Base-by-base conservation (phyloP, 2,797 vertebrate species). In the Sebastes jordani region DNA sequence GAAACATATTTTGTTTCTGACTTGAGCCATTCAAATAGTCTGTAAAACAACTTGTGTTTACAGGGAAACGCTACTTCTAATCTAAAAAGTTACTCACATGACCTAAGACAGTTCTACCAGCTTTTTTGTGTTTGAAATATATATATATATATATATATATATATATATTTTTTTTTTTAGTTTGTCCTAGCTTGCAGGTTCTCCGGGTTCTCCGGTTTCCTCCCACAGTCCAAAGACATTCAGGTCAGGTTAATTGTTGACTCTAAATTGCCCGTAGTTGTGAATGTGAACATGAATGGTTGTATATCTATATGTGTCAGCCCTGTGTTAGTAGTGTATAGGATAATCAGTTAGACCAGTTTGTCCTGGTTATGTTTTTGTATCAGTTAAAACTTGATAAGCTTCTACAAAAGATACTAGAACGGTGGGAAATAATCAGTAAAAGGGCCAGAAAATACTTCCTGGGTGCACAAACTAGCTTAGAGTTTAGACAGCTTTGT, bases 1-100 rank as follows among this genome's bases (percentile, higher is more conserved):
- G 65, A 90, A 56, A 84, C 61, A 70, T 79, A 73, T 30, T 58
- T 52, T 36, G 36, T 82, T 79, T 86, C 76, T 75, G 58, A 75
- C 4, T 9, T 29, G 20, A 83, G 38, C 55, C 62, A 74, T 70
- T 69, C 29, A 79, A 76, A 85, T 74, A 62, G 20, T 87, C 30
- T 71, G 42, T 79, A 59, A 80, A 88, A 83, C 32, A 59, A 58
- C 38, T 65, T 4, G 49, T 63, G 34, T 80, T 79, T 63, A 79
- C 46, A 59, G 75, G 78, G 77, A 88, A 89, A 82, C 62, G 76
- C 72, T 58, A 68, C 61, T 62, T 68, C 68, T 71, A 71, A 70
- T 66, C 55, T 49, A 63, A 49, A 72, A 59, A 27, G 66, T 75
- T 65, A 67, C 22, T 86, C 59, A 61, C 29, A 80, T 62, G 61